These are phyloP conservation scores for Strix uralensis DNA, from an alignment of 2,113 vertebrate genomes.

Conservation along the genomic window DNA sequence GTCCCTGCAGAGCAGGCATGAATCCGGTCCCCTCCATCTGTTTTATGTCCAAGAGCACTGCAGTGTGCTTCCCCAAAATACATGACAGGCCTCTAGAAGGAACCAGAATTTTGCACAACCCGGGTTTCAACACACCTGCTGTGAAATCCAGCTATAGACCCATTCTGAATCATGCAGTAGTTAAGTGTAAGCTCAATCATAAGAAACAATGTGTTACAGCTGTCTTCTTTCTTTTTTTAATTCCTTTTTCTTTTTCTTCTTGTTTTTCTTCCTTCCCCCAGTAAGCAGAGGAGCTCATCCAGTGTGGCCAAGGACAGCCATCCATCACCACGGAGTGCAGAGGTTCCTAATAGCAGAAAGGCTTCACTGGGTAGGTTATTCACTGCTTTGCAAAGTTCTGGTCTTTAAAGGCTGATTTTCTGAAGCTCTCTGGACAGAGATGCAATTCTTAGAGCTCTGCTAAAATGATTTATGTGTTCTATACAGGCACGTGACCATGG, in stretches of 20 bases:
- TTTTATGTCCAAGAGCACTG: rapidly evolving
- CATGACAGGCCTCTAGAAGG: background rate
- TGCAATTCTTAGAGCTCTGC: background rate
- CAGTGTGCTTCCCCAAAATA: background rate
- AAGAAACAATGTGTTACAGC: conserved; percentile 13
- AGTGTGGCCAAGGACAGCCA: conserved; percentile 26
- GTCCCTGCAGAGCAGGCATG: background rate
- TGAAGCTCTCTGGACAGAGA: conserved; percentile 4
- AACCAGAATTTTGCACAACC: background rate
- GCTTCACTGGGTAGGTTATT: conserved; percentile 62
- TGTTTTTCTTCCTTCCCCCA: background rate
- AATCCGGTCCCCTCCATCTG: background rate
- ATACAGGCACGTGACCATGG: background rate
- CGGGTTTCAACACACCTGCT: background rate
- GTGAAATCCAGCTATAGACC: background rate
- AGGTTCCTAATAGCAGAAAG: conserved; percentile 40
- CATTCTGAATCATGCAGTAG: background rate
- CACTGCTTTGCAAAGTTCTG: background rate
- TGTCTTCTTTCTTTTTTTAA: background rate
- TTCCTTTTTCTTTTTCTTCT: background rate
- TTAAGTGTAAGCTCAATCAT: background rate
- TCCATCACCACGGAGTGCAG: conserved; percentile 41
- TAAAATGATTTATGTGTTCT: background rate
- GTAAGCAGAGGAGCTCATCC: conserved; percentile 46
- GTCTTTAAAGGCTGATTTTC: conserved; percentile 26